Evolutionary conservation across 2,113 vertebrate genomes (phyloP).

Genomic region (Festucalex cinctus): DNA sequence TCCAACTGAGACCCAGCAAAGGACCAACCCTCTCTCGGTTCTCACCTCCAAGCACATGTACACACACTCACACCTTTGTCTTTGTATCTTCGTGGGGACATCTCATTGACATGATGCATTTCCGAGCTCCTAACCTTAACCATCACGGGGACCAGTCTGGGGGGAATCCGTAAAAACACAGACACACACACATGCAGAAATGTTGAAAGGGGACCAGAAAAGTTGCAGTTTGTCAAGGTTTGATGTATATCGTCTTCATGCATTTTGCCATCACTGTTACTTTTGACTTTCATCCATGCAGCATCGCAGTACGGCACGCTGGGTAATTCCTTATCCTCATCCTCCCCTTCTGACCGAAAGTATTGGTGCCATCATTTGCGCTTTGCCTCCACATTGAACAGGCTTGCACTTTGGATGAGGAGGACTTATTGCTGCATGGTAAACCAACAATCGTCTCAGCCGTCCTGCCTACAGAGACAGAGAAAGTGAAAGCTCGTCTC

Average conservation of each 20-base stretch:
- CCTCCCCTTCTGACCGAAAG: slow-evolving; percentile 24
- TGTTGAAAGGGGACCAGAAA: slow-evolving; percentile 59
- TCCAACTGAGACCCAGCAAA: slow-evolving; percentile 64
- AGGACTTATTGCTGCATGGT: slow-evolving; percentile 56
- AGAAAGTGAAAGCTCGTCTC: slow-evolving; percentile 5
- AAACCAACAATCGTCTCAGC: slow-evolving; percentile 39
- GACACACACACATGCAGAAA: slow-evolving; percentile 32
- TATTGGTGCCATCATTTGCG: slow-evolving; percentile 54
- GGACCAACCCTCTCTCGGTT: slow-evolving; percentile 67
- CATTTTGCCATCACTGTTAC: slow-evolving; percentile 25
- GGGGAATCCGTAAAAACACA: slow-evolving; percentile 12
- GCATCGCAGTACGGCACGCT: slow-evolving; percentile 43
- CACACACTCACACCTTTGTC: slow-evolving; percentile 3
- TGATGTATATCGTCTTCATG: slow-evolving; percentile 37
- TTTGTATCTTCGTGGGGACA: too few species aligned
- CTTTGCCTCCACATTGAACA: slow-evolving; percentile 37
- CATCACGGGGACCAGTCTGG: too few species aligned
- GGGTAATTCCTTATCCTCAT: slow-evolving; percentile 22
- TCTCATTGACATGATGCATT: too few species aligned
- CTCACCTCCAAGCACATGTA: slow-evolving; percentile 48
- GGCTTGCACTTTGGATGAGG: slow-evolving; percentile 34
- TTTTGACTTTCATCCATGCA: slow-evolving; percentile 25
- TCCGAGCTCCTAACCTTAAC: too few species aligned
- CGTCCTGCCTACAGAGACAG: slow-evolving; percentile 39
- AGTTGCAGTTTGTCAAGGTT: slow-evolving; percentile 47